Percentiles rank a stretch among this genome's conserved stretches.
These are phyloP conservation scores for Pyrgus malvae DNA, from an alignment of 2,888 invertebrate species.

Conservation along the genomic window DNA sequence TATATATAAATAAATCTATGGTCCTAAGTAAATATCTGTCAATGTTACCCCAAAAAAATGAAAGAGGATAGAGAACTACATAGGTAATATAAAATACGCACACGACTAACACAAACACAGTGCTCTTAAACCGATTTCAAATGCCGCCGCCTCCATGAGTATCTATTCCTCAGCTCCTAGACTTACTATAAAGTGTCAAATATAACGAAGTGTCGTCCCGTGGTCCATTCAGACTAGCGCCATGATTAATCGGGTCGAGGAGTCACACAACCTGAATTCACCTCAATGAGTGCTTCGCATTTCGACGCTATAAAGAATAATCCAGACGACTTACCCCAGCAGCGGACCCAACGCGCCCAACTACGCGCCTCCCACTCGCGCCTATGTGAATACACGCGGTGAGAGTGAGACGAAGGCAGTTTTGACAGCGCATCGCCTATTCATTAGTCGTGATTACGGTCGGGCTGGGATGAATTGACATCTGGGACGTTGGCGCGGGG, in stretches of 20 bases:
- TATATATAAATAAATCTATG: too few species aligned
- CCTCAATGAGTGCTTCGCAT: constrained; percentile 74
- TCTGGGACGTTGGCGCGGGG: constrained; percentile 65
- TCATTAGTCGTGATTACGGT: constrained; percentile 76
- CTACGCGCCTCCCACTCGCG: constrained; percentile 54
- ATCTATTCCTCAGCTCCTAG: constrained; percentile 18
- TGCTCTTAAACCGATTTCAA: constrained; percentile 2
- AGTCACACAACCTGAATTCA: constrained; percentile 71
- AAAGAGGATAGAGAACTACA: too few species aligned
- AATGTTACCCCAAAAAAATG: too few species aligned
- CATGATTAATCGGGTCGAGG: constrained; percentile 71
- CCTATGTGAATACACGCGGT: constrained; percentile 44
- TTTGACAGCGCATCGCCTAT: constrained; percentile 65
- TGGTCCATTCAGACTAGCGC: constrained; percentile 52
- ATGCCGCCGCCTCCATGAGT: constrained; percentile 13
- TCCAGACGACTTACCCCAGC: constrained; percentile 65
- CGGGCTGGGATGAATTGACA: constrained; percentile 75
- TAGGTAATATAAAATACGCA: too few species aligned
- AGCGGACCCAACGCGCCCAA: constrained; percentile 52
- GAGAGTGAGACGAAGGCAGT: constrained; percentile 57
- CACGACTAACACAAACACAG: not conserved
- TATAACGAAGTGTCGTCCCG: constrained; percentile 41
- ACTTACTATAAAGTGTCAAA: constrained; percentile 26
- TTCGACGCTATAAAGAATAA: constrained; percentile 78
- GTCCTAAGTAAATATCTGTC: too few species aligned